A percentile compares a stretch with the other conserved stretches of the same genome.
Conservation (phyloP, 2,113 vertebrate genomes). For the Bombycilla garrulus region DNA sequence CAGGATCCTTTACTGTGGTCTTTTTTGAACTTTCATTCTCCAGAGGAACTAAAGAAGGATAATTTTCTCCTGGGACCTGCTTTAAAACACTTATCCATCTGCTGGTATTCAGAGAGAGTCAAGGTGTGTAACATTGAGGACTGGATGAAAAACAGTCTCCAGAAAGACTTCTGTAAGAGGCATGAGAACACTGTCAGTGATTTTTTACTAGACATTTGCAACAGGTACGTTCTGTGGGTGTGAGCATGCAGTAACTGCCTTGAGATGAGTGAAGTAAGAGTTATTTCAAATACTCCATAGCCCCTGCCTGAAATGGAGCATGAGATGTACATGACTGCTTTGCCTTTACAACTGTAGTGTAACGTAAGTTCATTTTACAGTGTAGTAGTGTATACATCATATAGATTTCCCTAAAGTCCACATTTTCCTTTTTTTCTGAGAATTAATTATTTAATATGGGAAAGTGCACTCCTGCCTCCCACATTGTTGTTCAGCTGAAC, state of each 20-base stretch:
- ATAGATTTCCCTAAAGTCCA: background rate
- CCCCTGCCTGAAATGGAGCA: background rate
- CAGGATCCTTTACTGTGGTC: conserved; percentile 87
- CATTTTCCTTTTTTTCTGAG: background rate
- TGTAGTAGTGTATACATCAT: background rate
- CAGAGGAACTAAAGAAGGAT: conserved; percentile 79
- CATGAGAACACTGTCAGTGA: conserved; percentile 82
- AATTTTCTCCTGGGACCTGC: conserved; percentile 88
- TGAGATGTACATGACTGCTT: background rate
- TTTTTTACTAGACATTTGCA: conserved; percentile 82
- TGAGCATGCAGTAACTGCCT: background rate
- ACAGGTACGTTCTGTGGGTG: conserved; percentile 78
- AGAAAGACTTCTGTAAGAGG: conserved; percentile 87
- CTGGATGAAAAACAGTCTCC: conserved; percentile 88
- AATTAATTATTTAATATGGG: background rate
- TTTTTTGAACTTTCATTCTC: conserved; percentile 83
- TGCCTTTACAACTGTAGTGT: background rate
- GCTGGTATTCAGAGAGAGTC: conserved; percentile 91
- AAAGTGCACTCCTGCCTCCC: background rate
- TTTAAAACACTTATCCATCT: conserved; percentile 82
- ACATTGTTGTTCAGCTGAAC: background rate
- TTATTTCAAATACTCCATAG: background rate
- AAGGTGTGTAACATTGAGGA: conserved; percentile 93
- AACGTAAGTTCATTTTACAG: background rate
- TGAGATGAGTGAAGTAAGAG: background rate